Base-by-base conservation (phyloP, 2,888 invertebrate genomes). In the Anarsia innoxiella region DNA sequence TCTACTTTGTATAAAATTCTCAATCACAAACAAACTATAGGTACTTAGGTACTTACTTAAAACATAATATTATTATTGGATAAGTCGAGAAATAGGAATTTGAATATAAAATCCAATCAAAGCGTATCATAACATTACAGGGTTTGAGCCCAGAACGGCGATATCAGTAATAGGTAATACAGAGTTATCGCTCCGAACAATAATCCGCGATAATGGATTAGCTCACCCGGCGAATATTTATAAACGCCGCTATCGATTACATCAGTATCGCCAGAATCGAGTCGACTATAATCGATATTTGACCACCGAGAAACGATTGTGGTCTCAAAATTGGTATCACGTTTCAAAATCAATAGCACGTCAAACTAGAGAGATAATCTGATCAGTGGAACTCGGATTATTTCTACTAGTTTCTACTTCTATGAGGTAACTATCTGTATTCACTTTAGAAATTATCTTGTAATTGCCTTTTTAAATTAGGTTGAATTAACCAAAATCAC, bases 191-290 rank as follows among this genome's bases (percentile, higher is more conserved):
- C 56, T 49, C 41, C 45, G 52, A 68, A 71, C 75, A 73, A 74
- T 83, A 83, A 83, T 83, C 83, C 82, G 53, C 69, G 76, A 80
- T 83, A 78, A 75, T 69, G 83, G 82, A 83, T 83, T 83, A 83
- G 59, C 76, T 63, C 67, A 62, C 59, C 60, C 56, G 50, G 49
- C 56, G 69, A 59, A 67, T 78, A 77, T 82, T 78, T 79, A 74
- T 76, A 82, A 80, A 82, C 68, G 72, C 66, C 64, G 68, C 71
- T 69, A 77, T 73, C 71, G 66, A 43, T 54, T 56, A 60, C 56
- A 66, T 69, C 70, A 68, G 57, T 55, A 56, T 55, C 65, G 62
- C 48, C 64, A 54, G 56, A 61, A 57, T 66, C 58, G 58, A 66
- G 50, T 56, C 56, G 53, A 46, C 10, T 8, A 28, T 6, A 10